These are phyloP conservation scores for Hiodon tergisus DNA, from an alignment of 2,113 vertebrate genomes.

Conservation along the genomic window DNA sequence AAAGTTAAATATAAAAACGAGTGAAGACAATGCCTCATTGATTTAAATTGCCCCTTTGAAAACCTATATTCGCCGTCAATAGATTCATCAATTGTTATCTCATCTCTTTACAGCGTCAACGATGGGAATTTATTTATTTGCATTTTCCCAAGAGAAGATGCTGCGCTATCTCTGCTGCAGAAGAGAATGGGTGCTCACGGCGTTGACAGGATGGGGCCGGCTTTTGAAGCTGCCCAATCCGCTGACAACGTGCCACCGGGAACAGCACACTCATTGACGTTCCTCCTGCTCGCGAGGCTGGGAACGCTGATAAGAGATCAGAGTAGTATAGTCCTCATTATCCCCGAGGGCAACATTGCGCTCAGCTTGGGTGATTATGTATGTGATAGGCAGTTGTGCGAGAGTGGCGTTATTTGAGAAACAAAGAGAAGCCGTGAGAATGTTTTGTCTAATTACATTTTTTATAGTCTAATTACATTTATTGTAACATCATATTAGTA, in stretches of 20 bases:
- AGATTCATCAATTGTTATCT: background rate
- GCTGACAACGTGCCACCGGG: slow-evolving; percentile 29
- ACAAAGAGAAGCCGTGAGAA: slow-evolving; percentile 55
- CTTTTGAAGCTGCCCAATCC: slow-evolving; percentile 21
- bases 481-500: background rate
- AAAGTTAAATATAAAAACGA: too few species aligned
- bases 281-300: slow-evolving; percentile 49
- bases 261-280: slow-evolving; percentile 33
- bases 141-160: slow-evolving; percentile 30
- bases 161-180: slow-evolving; percentile 28
- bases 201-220: slow-evolving; percentile 15
- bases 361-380: slow-evolving; percentile 27
- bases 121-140: slow-evolving; percentile 37
- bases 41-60: too few species aligned
- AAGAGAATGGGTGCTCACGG: slow-evolving; percentile 22
- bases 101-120: background rate
- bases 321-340: slow-evolving; percentile 34
- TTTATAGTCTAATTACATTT: background rate
- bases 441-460: background rate
- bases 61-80: background rate
- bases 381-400: slow-evolving; percentile 10
- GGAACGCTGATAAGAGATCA: slow-evolving; percentile 60
- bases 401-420: slow-evolving; percentile 45
- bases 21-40: too few species aligned
- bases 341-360: slow-evolving; percentile 27